Evolutionary conservation across 2,797 vertebrate species (phyloP), one percentile per base, ranked within the genome.

Genomic region (Galago senegalensis): DNA sequence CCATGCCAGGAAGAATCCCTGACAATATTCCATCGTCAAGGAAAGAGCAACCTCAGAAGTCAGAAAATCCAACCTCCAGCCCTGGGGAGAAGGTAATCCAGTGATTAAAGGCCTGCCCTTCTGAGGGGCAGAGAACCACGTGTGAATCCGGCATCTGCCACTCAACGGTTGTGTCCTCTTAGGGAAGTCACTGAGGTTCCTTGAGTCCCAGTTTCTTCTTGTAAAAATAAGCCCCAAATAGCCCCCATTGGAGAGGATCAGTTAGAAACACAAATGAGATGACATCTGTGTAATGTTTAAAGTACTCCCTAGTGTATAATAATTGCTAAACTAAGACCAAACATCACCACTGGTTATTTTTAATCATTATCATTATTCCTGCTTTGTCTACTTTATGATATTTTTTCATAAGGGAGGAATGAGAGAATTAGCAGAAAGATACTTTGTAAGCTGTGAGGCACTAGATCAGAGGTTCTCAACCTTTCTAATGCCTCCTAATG

Each of bases 351-450:
- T n/a, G 31, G 31, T 56, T 21, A 91, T 43, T 76, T 87, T 16
- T 77, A 96, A 75, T 17, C n/a, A 58, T 37, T 9, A 31, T 21
- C 40, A 61, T 46, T 31, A 43, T 79, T 60, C 21, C 73, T 40
- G 2, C 70, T 65, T 79, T 90, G 69, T 63, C 58, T 13, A 60
- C 58, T 56, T 61, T 31, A 60, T 43, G 56, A 96, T 37, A 56
- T 56, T 67, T 77, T 87, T 69, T 79, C 2, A 80, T 76, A 84
- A 81, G 82, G n/a, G 72, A 20, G 6, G 27, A 94, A 91, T 20
- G 61, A 72, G 29, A 91, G 67, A 89, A 95, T 94, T 92, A 83
- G 84, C 80, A 77, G 70, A 40, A 96, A 88, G 46, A 61, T 56
- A 53, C 20, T 94, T 90, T 87, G 34, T 69, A 88, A 82, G 58